These are phyloP conservation scores for Drosophila repletoides DNA, from an alignment of 1,140 invertebrate genomes.

Conservation along the genomic window DNA sequence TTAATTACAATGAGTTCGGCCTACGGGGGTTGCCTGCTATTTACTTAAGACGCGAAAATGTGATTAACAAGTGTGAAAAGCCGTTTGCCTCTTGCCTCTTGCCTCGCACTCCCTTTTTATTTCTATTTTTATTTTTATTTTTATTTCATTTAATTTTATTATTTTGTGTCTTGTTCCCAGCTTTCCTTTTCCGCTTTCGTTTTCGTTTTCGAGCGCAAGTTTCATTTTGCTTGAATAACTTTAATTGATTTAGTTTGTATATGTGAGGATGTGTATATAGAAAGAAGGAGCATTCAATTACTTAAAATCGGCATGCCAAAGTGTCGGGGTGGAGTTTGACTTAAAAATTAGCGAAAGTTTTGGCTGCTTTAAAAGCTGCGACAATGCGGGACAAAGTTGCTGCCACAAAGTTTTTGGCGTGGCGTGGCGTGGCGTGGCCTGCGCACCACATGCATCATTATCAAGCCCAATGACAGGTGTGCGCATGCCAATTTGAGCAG, in stretches of 20 bases:
- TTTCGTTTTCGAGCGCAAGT: slow-evolving; percentile 41
- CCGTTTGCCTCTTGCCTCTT: slow-evolving; percentile 40
- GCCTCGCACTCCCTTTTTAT: not conserved
- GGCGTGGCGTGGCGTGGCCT: slow-evolving; percentile 41
- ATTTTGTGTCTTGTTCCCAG: slow-evolving; percentile 34
- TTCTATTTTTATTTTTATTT: slow-evolving; percentile 45
- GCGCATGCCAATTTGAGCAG: slow-evolving; percentile 74
- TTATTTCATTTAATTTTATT: slow-evolving; percentile 48
- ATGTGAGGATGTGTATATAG: slow-evolving; percentile 12
- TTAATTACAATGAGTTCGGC: slow-evolving; percentile 73
- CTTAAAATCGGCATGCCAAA: slow-evolving; percentile 58
- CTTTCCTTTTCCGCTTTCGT: too few relatives aligned
- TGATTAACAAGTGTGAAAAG: slow-evolving; percentile 81
- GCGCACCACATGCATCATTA: slow-evolving; percentile 75
- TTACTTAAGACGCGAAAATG: slow-evolving; percentile 80
- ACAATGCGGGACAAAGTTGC: slow-evolving; percentile 54
- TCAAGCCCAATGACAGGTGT: slow-evolving; percentile 76
- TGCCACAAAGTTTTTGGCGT: slow-evolving; percentile 59
- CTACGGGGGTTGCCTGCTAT: slow-evolving; percentile 52
- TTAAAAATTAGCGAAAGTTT: slow-evolving; percentile 44
- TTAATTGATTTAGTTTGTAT: slow-evolving; percentile 73
- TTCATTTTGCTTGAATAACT: slow-evolving; percentile 72
- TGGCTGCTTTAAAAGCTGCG: slow-evolving; percentile 38
- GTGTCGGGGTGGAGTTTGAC: slow-evolving; percentile 50
- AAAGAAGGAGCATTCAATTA: slow-evolving; percentile 30